These are phyloP conservation scores for Liodrosophila aerea DNA, from an alignment of 2,888 invertebrate genomes.

Conservation along the genomic window DNA sequence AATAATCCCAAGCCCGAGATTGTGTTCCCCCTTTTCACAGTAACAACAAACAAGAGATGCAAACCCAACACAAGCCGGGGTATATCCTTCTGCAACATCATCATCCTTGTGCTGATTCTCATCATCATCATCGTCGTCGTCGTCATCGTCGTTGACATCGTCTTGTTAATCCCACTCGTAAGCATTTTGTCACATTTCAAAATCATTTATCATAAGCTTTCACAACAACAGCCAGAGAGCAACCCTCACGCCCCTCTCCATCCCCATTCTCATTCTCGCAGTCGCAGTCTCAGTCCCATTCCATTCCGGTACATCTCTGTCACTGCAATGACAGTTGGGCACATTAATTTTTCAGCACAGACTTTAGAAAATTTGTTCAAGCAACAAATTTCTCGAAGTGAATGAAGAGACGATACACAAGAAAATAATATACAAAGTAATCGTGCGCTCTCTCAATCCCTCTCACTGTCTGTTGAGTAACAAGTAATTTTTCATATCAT, in stretches of 20 bases:
- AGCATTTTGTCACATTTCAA: slow-evolving; percentile 80
- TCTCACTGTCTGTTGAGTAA: slow-evolving; percentile 48
- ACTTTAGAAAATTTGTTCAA: slow-evolving; percentile 69
- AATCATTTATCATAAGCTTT: slow-evolving; percentile 80
- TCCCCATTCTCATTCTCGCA: slow-evolving; percentile 10
- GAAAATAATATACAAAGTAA: slow-evolving; percentile 58
- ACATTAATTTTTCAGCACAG: slow-evolving; percentile 74
- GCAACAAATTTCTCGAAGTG: slow-evolving; percentile 58
- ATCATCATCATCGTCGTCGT: slow-evolving; percentile 20
- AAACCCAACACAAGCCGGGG: slow-evolving; percentile 41
- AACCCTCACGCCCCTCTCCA: slow-evolving; percentile 52
- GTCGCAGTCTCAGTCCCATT: slow-evolving; percentile 14
- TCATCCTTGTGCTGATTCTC: slow-evolving; percentile 3
- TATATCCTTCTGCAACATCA: slow-evolving; percentile 15
- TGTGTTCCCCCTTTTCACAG: slow-evolving; percentile 9
- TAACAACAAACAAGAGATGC: slow-evolving; percentile 28
- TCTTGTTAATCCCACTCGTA: slow-evolving; percentile 75
- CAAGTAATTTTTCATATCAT: slow-evolving; percentile 79
- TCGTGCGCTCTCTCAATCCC: slow-evolving; percentile 31
- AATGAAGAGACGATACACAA: slow-evolving; percentile 33
- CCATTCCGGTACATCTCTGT: slow-evolving; percentile 60
- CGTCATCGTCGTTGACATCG: slow-evolving; percentile 38
- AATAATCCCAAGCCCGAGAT: slow-evolving; percentile 50
- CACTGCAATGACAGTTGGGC: slow-evolving; percentile 72
- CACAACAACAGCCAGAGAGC: slow-evolving; percentile 49